phyloP scores from a whole-genome alignment of 2,797 vertebrate genomes.

The Fringilla coelebs region DNA sequence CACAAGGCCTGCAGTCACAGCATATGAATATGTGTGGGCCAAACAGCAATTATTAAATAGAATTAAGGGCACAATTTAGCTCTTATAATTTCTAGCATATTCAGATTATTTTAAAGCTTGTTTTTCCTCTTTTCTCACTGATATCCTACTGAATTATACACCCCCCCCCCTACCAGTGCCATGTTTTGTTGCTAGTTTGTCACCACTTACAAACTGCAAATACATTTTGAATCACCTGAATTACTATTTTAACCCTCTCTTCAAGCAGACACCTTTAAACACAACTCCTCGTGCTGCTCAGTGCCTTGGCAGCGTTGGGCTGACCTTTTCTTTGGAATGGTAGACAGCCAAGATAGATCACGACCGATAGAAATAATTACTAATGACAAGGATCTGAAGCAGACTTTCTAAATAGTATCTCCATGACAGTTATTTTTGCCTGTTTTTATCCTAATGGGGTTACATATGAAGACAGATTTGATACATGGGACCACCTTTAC shows the following conservation, averaged over 20 bases:
- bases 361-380: constrained; percentile 38
- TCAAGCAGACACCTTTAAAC: background rate
- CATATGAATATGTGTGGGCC: background rate
- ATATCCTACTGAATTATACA: background rate
- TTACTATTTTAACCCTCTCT: background rate
- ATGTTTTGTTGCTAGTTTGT: background rate
- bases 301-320: background rate
- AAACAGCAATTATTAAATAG: background rate
- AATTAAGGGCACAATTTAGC: background rate
- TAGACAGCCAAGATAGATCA: constrained; percentile 18
- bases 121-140: background rate
- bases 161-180: background rate
- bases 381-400: constrained; percentile 33
- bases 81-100: background rate
- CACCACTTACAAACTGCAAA: background rate
- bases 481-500: constrained; percentile 17
- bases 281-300: background rate
- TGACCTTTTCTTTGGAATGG: constrained; percentile 47
- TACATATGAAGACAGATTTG: constrained; percentile 38
- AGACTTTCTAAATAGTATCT: constrained; percentile 2
- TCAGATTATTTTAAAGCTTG: background rate
- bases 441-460: background rate
- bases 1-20: background rate
- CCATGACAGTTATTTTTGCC: background rate
- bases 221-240: background rate